phyloP scores from a whole-genome alignment of 2,888 invertebrate genomes.

The Miltochrista miniata region DNA sequence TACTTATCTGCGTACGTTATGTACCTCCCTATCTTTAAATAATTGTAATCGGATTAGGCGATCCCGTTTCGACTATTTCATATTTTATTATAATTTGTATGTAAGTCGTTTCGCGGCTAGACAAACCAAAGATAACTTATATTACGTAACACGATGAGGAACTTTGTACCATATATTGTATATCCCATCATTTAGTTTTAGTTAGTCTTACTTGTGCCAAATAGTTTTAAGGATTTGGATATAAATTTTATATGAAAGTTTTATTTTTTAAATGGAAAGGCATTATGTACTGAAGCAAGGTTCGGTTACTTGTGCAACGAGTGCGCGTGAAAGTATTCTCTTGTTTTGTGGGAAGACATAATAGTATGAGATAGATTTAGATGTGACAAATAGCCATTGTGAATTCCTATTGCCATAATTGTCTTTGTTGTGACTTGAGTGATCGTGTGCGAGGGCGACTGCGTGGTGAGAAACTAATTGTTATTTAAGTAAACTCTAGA shows the following conservation, averaged over 20 bases:
- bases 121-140: constrained; percentile 80
- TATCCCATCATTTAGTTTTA: constrained; percentile 63
- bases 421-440: constrained; percentile 66
- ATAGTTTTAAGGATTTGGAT: constrained; percentile 62
- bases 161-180: constrained; percentile 68
- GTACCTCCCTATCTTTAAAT: constrained; percentile 35
- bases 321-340: constrained; percentile 65
- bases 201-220: constrained; percentile 67
- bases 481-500: constrained; percentile 75
- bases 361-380: constrained; percentile 46
- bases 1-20: constrained; percentile 22
- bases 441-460: constrained; percentile 23
- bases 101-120: constrained; percentile 65
- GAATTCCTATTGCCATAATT: constrained; percentile 81
- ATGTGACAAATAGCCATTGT: constrained; percentile 62
- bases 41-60: constrained; percentile 46
- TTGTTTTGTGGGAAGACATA: constrained; percentile 50
- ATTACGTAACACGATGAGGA: constrained; percentile 57
- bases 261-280: constrained; percentile 66
- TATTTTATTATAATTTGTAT: constrained; percentile 62
- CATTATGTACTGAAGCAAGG: constrained; percentile 64
- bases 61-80: constrained; percentile 62
- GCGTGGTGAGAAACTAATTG: constrained; percentile 56
- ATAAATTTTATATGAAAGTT: constrained; percentile 53
- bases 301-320: constrained; percentile 67